A percentile compares a stretch with the other conserved stretches of the same genome.
These are phyloP conservation scores for Paedocypris micromegethes DNA, from an alignment of 2,797 vertebrate genomes.

Conservation along the genomic window DNA sequence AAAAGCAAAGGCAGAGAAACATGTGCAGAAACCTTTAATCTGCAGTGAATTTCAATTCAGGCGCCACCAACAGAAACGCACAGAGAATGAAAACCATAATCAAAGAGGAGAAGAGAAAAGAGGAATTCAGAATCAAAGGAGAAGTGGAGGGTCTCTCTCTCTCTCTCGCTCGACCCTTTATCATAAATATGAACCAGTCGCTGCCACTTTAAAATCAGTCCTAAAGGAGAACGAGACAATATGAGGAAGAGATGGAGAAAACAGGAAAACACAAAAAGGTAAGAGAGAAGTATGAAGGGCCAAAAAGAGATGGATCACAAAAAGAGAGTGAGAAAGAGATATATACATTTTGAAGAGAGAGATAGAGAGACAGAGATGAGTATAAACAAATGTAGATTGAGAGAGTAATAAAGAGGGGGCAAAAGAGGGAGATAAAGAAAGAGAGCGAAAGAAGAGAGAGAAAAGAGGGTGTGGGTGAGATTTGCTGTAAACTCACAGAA, in stretches of 20 bases:
- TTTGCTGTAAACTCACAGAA: constrained; percentile 37
- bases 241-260: no score
- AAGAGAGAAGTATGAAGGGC: no score
- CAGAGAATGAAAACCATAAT: constrained; percentile 36
- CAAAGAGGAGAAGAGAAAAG: constrained; percentile 35
- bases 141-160: constrained; percentile 23
- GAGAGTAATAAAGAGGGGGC: constrained; percentile 11
- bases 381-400: neutral
- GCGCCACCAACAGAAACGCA: constrained; percentile 23
- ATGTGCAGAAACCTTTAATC: constrained; percentile 40
- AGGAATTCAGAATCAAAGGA: constrained; percentile 41
- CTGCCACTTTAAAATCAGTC: constrained; percentile 29
- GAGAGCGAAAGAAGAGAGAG: constrained; percentile 2
- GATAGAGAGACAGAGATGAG: no score
- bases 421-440: constrained; percentile 12
- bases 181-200: constrained; percentile 43
- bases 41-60: constrained; percentile 34
- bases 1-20: constrained; percentile 18
- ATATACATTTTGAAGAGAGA: no score
- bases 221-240: no score
- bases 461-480: constrained; percentile 3
- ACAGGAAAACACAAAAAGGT: no score
- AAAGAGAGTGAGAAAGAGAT: no score
- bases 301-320: no score
- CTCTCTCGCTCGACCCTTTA: constrained; percentile 33